Conservation (phyloP, 2,113 vertebrate genomes). For the Triplophysa siluroides region DNA sequence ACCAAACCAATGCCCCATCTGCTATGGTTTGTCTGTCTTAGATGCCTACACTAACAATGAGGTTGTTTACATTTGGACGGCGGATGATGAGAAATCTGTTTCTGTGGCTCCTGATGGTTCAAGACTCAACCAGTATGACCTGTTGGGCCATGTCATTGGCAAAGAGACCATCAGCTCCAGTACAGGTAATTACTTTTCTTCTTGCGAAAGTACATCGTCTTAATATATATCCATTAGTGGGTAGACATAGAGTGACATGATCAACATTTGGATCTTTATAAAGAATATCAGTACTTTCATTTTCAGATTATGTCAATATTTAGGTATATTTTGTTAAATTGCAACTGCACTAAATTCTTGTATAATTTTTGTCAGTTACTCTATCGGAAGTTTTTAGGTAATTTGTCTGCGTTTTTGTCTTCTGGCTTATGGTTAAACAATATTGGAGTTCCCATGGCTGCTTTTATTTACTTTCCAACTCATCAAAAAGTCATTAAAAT, state of each 20-base stretch:
- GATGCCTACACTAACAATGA: slow-evolving; percentile 98
- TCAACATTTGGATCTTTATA: background rate
- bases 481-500: too few relatives aligned
- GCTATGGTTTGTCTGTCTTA: slow-evolving; percentile 57
- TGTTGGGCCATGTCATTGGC: slow-evolving; percentile 91
- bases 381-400: too few relatives aligned
- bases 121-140: slow-evolving; percentile 95
- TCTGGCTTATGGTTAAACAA: too few relatives aligned
- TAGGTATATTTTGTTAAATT: too few relatives aligned
- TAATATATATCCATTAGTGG: background rate
- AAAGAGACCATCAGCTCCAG: slow-evolving; percentile 97
- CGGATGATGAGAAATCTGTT: slow-evolving; percentile 89
- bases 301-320: too few relatives aligned
- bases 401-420: too few relatives aligned
- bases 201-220: background rate
- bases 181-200: slow-evolving; percentile 81
- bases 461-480: too few relatives aligned
- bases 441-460: too few relatives aligned
- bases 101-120: slow-evolving; percentile 95
- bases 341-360: too few relatives aligned
- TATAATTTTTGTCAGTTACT: too few relatives aligned
- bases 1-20: background rate
- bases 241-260: background rate
- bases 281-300: too few relatives aligned
- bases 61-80: slow-evolving; percentile 96